Evolutionary conservation across 2,888 invertebrate genomes (phyloP), one percentile per base, ranked within the genome.

Genomic region (Eubasilissa splendida): DNA sequence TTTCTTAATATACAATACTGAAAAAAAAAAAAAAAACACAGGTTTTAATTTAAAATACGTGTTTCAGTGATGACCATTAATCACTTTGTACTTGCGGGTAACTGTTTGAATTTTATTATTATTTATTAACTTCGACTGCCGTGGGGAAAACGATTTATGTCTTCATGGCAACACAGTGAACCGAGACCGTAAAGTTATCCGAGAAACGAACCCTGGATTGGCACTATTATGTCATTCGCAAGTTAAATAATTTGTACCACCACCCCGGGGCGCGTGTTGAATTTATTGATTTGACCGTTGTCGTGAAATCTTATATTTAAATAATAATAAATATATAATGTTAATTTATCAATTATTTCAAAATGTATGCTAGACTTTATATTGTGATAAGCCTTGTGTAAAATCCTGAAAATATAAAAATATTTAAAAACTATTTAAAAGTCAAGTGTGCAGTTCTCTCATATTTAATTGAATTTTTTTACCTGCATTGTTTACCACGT

Each of bases 151-250:
- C 42, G 11, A 63, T 63, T 63, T 33, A 63, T 60, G 60, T 60
- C 60, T 31, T 9, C 31, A 5, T 63, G 11, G 33, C 63, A 0
- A 33, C 2, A 12, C 63, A 22, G 63, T 33, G 63, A n/a, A 63
- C 22, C 31, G 33, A 63, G 63, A 11, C 42, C 63, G 33, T 63
- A 63, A 63, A 63, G 33, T 33, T 33, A 12, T 33, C 63, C 4
- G 63, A 31, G 42, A 33, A 63, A 3, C 10, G 33, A 7, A 42
- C 42, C 12, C 33, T 31, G 42, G 12, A 63, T 63, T 31, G 63
- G 63, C 63, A 63, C 42, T 33, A 33, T 63, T 63, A 63, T 63
- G 63, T 63, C 63, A 63, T 33, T 63, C 33, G 63, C 33, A 63
- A 63, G 42, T 42, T 42, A 42, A 42, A 63, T 63, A 33, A 63